Conservation (phyloP, 2,888 invertebrate genomes). For the Scaptomyza reducta region DNA sequence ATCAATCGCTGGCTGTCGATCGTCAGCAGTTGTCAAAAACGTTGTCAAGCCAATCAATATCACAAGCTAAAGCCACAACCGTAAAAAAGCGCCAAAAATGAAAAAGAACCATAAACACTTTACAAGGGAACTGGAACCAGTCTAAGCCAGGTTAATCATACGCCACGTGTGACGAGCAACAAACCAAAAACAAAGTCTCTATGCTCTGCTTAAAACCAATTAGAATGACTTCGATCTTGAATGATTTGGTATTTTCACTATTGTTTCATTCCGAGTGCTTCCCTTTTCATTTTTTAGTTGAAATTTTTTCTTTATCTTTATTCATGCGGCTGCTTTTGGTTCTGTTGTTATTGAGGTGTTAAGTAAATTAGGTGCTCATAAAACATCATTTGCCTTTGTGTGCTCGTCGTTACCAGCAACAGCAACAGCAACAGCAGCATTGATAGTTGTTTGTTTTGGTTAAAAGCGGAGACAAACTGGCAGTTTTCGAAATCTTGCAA, state of each 20-base stretch:
- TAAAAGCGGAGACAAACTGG: constrained; percentile 75
- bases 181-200: constrained; percentile 2
- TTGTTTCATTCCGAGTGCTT: constrained; percentile 34
- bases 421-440: constrained; percentile 39
- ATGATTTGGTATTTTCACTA: constrained; percentile 73
- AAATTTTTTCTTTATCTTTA: constrained; percentile 46
- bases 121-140: constrained; percentile 27
- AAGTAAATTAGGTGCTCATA: constrained; percentile 81
- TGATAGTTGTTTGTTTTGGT: constrained; percentile 61
- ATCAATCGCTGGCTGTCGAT: constrained; percentile 42
- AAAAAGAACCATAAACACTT: constrained; percentile 19
- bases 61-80: constrained; percentile 13
- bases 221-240: constrained; percentile 72
- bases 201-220: constrained; percentile 68
- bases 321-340: constrained; percentile 44
- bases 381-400: constrained; percentile 76
- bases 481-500: constrained; percentile 55
- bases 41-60: constrained; percentile 42
- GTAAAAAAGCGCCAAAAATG: constrained; percentile 20
- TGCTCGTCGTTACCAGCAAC: constrained; percentile 53
- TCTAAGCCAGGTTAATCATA: constrained; percentile 56
- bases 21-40: constrained; percentile 41
- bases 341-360: constrained; percentile 65
- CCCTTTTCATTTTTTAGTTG: constrained; percentile 54
- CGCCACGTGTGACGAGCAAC: constrained; percentile 53